Base-by-base conservation (phyloP, 2,888 invertebrate species). In the Rhogogaster chlorosoma region DNA sequence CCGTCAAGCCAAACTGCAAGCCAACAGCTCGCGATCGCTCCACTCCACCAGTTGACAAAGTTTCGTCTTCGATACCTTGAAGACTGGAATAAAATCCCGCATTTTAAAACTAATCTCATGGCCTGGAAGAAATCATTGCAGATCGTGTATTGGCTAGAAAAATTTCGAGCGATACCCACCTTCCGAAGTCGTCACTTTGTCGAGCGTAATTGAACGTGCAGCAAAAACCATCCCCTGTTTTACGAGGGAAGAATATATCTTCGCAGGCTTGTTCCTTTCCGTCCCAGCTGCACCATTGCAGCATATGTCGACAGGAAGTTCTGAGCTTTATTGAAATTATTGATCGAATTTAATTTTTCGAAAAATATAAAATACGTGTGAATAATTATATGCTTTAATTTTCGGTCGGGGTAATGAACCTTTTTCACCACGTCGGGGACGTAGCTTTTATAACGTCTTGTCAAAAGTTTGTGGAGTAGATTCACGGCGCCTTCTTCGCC, bases 191-290 rank as follows among this genome's bases (percentile, higher is more conserved):
- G 85, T 95, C 95, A 0, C 93, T 93, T 42, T 89, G 88, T 42
- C 95, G 92, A 26, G 94, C 90, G 88, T 95, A 95, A 91, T 95
- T 95, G 89, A 95, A 95, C 1, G 95, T 94, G 88, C 95, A 95
- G 88, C 95, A 95, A 88, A 94, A 95, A 0, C 95, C 95, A 83
- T 95, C 95, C 91, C 94, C 94, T 1, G 95, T 95, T n/a, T 95
- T 93, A n/a, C 95, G 94, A 84, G 94, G 93, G 83, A 94, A 94
- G 86, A 95, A 95, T 7, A 95, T 89, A 1, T 95, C 93, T 0
- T 92, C 89, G 86, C 95, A 95, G 15, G 94, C 90, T 70, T 89
- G 93, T 0, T 92, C 88, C 53, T 91, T 89, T 1, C 94, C 94
- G 82, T 94, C 94, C 95, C 95, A 95, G 9, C 92, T 90, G 87